phyloP scores from a whole-genome alignment of 2,888 invertebrate genomes.

The Crioceris asparagi region DNA sequence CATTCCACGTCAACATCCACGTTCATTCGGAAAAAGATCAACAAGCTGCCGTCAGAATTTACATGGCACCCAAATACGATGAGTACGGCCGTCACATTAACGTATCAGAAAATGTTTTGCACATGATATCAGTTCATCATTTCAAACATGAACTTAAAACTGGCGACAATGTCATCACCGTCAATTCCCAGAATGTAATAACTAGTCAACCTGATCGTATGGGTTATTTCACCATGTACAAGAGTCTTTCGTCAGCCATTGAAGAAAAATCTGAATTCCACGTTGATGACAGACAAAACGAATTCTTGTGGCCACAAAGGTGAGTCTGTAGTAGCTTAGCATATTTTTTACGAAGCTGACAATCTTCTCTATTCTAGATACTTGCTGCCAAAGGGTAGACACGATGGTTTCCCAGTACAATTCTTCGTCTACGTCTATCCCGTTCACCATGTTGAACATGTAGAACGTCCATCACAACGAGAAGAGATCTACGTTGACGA shows the following conservation, averaged over 20 bases:
- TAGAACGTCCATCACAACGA: constrained; percentile 6
- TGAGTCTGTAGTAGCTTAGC: constrained; percentile 10
- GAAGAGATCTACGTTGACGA: constrained; percentile 22
- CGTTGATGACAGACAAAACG: constrained; percentile 44
- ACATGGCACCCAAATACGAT: constrained; percentile 59
- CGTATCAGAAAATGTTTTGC: constrained; percentile 45
- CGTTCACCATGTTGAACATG: constrained; percentile 30
- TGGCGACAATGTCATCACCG: constrained; percentile 56
- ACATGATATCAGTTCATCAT: constrained; percentile 50
- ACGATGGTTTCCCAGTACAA: constrained; percentile 49
- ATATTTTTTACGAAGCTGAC: not conserved
- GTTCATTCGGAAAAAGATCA: constrained; percentile 47
- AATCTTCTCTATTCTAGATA: constrained; percentile 35
- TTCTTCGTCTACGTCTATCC: constrained; percentile 42
- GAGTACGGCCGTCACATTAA: constrained; percentile 41
- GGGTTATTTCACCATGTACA: constrained; percentile 52
- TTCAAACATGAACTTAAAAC: constrained; percentile 48
- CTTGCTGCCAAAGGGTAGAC: constrained; percentile 57
- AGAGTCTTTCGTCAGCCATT: constrained; percentile 45
- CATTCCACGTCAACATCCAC: constrained; percentile 49
- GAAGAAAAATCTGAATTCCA: constrained; percentile 42
- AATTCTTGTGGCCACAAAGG: constrained; percentile 61
- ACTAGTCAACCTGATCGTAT: constrained; percentile 53
- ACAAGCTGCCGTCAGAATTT: constrained; percentile 50
- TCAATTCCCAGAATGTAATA: constrained; percentile 55